Conservation (phyloP, 1,140 invertebrate species). For the Mesaphorura yosii region DNA sequence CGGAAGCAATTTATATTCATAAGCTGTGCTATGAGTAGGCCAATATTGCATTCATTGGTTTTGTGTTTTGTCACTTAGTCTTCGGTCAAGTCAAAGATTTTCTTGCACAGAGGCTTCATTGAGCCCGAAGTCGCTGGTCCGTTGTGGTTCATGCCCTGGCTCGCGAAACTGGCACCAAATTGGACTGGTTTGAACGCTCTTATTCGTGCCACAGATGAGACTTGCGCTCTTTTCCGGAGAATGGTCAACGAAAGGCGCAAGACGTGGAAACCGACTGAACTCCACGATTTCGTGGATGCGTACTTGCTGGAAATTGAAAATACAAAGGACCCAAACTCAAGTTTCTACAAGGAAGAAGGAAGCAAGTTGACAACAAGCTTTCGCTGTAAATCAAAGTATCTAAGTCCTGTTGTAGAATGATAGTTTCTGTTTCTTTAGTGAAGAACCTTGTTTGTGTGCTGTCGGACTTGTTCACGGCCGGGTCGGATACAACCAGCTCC, state of each 20-base stretch:
- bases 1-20: slow-evolving; percentile 9
- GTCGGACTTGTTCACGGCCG: slow-evolving; percentile 41
- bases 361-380: neutral
- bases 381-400: neutral
- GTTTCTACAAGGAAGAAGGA: slow-evolving; percentile 8
- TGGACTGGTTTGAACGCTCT: neutral
- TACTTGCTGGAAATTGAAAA: slow-evolving; percentile 57
- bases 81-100: slow-evolving; percentile 3
- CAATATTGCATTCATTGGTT: neutral
- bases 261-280: slow-evolving; percentile 38
- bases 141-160: slow-evolving; percentile 6
- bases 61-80: no score
- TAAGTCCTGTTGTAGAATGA: neutral
- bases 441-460: slow-evolving; percentile 27
- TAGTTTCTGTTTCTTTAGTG: neutral
- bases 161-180: slow-evolving; percentile 1
- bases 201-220: neutral
- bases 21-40: slow-evolving; percentile 11
- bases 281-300: slow-evolving; percentile 59
- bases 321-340: slow-evolving; percentile 29
- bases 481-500: slow-evolving; percentile 39
- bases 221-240: slow-evolving; percentile 34
- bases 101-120: slow-evolving; percentile 4
- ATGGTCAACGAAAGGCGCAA: slow-evolving; percentile 48
- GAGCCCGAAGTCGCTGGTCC: slow-evolving; percentile 4